These are phyloP conservation scores for Tautogolabrus adspersus DNA, from an alignment of 2,113 vertebrate genomes.

Conservation along the genomic window DNA sequence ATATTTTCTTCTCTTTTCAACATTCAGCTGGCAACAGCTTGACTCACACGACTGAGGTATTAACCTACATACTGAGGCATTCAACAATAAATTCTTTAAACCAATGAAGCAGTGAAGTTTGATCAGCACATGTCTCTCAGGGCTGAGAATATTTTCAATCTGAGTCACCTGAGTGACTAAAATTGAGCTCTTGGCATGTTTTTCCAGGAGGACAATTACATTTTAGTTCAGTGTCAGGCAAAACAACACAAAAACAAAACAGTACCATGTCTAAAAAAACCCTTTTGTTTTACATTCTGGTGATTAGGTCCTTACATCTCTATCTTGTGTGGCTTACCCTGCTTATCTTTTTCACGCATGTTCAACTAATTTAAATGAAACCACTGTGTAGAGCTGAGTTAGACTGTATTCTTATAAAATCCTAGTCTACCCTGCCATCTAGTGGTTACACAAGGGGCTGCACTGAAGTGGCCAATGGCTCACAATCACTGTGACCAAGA, in stretches of 20 bases:
- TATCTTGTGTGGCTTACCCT: not conserved
- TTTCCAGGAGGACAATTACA: not conserved
- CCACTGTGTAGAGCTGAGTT: too few species aligned
- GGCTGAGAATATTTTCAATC: not conserved
- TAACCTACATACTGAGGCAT: slow-evolving; percentile 17
- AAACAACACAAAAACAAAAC: not conserved
- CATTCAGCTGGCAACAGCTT: slow-evolving; percentile 1
- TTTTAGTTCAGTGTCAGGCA: not conserved
- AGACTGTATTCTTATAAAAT: not conserved
- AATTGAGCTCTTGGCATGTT: not conserved
- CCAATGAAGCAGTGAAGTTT: not conserved
- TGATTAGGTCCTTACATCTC: not conserved
- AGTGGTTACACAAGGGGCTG: slow-evolving; percentile 39
- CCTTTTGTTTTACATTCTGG: not conserved
- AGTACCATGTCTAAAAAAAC: not conserved
- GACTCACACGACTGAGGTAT: slow-evolving; percentile 9
- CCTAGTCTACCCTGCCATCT: slow-evolving; percentile 55
- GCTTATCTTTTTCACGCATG: not conserved
- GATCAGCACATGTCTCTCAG: not conserved
- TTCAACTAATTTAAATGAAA: not conserved
- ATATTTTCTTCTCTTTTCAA: slow-evolving; percentile 18
- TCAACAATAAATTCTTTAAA: slow-evolving; percentile 6
- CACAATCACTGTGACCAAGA: not conserved
- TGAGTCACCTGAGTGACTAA: not conserved
- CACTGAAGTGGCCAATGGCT: not conserved